Evolutionary conservation across 2,797 vertebrate genomes (phyloP).

Genomic region (Morus bassanus): DNA sequence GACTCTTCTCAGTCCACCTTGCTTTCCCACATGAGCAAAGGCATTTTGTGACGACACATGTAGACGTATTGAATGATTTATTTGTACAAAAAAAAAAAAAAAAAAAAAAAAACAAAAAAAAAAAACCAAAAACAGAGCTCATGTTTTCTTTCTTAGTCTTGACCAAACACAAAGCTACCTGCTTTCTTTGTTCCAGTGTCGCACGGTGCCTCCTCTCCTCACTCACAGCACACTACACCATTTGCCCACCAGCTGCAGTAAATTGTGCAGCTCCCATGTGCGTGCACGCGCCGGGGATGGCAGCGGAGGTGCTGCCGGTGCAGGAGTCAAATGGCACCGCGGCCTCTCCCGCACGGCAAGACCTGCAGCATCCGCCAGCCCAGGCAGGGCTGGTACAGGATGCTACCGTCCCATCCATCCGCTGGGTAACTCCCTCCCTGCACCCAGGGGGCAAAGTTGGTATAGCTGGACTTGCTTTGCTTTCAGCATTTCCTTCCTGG

Average conservation of each 20-base stretch:
- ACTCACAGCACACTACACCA: not conserved
- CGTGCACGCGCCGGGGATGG: not conserved
- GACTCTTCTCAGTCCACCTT: not conserved
- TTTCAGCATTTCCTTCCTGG: not conserved
- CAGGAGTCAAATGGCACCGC: not conserved
- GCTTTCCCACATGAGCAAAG: not conserved
- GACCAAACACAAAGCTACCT: not conserved
- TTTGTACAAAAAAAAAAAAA: not conserved
- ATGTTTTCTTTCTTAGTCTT: not conserved
- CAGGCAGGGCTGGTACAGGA: not conserved
- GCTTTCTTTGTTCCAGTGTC: not conserved
- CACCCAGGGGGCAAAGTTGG: not conserved
- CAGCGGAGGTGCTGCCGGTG: rapidly evolving
- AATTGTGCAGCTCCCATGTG: rapidly evolving
- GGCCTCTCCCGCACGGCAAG: rapidly evolving
- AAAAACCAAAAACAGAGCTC: not conserved
- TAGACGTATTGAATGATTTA: rapidly evolving
- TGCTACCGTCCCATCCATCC: not conserved
- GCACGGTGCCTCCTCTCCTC: not conserved
- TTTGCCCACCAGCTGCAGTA: not conserved
- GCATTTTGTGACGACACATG: not conserved
- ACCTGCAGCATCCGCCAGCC: not conserved
- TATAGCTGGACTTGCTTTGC: not conserved
- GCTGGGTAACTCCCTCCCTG: not conserved
- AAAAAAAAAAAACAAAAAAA: not conserved